These are phyloP conservation scores for Gymnocypris eckloni DNA, from an alignment of 2,797 vertebrate genomes.

Conservation along the genomic window DNA sequence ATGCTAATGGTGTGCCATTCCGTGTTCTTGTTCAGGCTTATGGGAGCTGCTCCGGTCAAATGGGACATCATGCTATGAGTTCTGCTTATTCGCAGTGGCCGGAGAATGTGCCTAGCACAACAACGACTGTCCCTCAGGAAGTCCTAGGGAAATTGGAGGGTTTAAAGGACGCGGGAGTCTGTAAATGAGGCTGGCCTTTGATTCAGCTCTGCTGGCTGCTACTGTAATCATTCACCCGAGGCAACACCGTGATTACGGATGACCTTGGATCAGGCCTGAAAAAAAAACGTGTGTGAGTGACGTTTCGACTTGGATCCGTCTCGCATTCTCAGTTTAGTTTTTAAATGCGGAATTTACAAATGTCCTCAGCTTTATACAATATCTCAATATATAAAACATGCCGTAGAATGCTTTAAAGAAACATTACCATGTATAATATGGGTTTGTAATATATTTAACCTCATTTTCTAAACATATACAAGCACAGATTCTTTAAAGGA, in stretches of 20 bases:
- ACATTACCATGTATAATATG: background rate
- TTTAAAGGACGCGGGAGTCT: conserved; percentile 58
- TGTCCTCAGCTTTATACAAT: background rate
- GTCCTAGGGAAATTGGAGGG: conserved; percentile 61
- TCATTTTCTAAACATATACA: background rate
- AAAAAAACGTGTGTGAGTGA: background rate
- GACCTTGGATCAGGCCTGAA: conserved; percentile 55
- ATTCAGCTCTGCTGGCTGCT: conserved; percentile 28
- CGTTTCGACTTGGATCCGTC: background rate
- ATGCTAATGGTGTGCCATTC: conserved; percentile 63
- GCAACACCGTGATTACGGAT: conserved; percentile 50
- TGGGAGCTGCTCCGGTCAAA: conserved; percentile 48
- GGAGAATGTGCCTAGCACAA: conserved; percentile 61
- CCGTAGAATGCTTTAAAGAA: background rate
- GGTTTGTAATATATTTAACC: background rate
- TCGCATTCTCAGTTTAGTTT: background rate
- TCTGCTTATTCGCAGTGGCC: conserved; percentile 56
- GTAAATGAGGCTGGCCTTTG: conserved; percentile 58
- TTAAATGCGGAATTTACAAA: background rate
- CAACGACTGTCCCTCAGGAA: conserved; percentile 57
- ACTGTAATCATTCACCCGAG: conserved; percentile 50
- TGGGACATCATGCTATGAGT: conserved; percentile 60
- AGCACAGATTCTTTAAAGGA: background rate
- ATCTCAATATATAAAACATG: background rate
- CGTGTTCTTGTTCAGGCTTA: conserved; percentile 43